Conservation (phyloP, 2,888 invertebrate genomes). For the Entomobrya multifasciata region DNA sequence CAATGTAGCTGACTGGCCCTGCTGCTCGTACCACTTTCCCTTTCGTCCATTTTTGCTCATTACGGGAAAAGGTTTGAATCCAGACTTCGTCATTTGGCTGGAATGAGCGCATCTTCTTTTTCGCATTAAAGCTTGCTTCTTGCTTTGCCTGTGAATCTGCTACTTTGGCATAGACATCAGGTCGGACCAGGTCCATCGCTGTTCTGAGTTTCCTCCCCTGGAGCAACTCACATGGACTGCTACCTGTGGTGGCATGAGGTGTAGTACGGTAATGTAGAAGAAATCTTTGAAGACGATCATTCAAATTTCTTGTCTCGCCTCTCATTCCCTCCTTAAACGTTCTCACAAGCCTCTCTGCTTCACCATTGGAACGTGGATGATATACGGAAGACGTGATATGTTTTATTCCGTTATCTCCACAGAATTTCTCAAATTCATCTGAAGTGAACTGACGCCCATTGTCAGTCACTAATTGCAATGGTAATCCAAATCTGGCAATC, state of each 20-base stretch:
- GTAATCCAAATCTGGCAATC: constrained; percentile 31
- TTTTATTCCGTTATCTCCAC: constrained; percentile 19
- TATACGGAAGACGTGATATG: constrained; percentile 37
- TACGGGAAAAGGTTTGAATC: constrained; percentile 35
- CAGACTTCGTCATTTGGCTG: constrained; percentile 18
- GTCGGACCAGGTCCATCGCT: constrained; percentile 39
- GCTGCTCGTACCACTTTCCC: neutral
- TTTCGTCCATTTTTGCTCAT: constrained; percentile 40
- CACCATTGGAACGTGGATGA: constrained; percentile 62
- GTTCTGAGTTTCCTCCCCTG: neutral
- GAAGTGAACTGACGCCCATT: constrained; percentile 60
- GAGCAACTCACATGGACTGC: constrained; percentile 49
- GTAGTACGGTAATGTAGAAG: constrained; percentile 32
- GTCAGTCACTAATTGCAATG: constrained; percentile 57
- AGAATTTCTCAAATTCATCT: constrained; percentile 47
- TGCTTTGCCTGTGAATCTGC: constrained; percentile 12
- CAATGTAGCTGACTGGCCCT: constrained; percentile 39
- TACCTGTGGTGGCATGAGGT: constrained; percentile 57
- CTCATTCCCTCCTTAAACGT: constrained; percentile 58
- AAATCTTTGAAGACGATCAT: neutral
- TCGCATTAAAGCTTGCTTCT: neutral
- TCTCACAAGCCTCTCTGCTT: constrained; percentile 62
- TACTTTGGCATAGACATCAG: neutral
- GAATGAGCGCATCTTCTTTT: constrained; percentile 18
- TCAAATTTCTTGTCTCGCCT: neutral